These are phyloP conservation scores for Epiblema foenella DNA, from an alignment of 2,888 invertebrate species.

Conservation along the genomic window DNA sequence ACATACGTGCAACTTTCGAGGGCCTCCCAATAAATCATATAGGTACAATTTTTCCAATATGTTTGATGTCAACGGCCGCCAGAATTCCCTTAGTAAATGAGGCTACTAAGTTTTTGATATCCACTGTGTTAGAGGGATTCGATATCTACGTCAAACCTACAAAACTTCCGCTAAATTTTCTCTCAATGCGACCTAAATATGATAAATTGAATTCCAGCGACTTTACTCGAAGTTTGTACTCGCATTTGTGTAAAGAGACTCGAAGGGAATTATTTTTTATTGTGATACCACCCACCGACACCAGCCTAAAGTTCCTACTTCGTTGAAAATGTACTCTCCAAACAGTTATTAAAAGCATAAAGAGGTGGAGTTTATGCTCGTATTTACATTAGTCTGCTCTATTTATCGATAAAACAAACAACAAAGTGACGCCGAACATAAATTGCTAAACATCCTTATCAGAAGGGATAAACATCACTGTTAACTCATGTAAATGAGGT, in stretches of 20 bases:
- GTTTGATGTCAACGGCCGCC: slow-evolving; percentile 37
- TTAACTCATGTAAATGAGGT: slow-evolving; percentile 34
- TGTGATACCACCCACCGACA: not conserved
- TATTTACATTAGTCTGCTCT: not conserved
- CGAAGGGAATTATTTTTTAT: not conserved
- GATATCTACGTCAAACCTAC: no score
- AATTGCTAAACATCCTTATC: slow-evolving; percentile 23
- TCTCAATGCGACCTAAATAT: slow-evolving; percentile 25
- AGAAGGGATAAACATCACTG: slow-evolving; percentile 18
- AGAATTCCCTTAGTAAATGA: slow-evolving; percentile 28
- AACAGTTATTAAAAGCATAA: no score
- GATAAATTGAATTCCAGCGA: slow-evolving; percentile 12
- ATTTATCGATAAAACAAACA: not conserved
- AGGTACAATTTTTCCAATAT: slow-evolving; percentile 15
- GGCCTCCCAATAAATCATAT: slow-evolving; percentile 26
- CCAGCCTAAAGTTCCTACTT: no score
- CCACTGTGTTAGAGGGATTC: slow-evolving; percentile 1
- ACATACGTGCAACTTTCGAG: slow-evolving; percentile 27
- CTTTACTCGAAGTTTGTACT: not conserved
- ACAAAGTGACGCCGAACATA: slow-evolving; percentile 5
- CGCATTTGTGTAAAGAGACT: not conserved
- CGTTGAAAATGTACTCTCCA: no score
- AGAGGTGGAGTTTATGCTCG: not conserved
- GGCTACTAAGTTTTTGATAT: slow-evolving; percentile 33
- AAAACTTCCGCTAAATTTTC: slow-evolving; percentile 10